Base-by-base conservation (phyloP, 2,888 invertebrate species). In the Pterostichus niger region DNA sequence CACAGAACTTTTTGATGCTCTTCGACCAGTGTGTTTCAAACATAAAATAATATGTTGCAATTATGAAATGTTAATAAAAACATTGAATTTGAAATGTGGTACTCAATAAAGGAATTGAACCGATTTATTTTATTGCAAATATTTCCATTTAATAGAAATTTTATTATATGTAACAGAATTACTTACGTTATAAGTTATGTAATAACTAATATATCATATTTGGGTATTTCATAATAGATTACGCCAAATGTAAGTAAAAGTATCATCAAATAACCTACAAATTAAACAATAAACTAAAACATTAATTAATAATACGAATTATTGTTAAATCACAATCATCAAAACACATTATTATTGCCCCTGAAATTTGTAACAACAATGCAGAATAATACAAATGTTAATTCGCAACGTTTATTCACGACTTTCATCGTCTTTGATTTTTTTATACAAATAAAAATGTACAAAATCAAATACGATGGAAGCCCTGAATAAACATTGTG, bases 71-170 rank as follows among this genome's bases (percentile, higher is more conserved):
- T 40, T 31, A 33, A 64, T 64, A 6, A 64, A 44, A 71, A 71
- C 68, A 71, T 64, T 40, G 2, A 35, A 71, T 24, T 40, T 44
- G 9, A 71, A 71, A 44, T 71, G 17, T 71, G 44, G 68, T 71
- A 71, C 17, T 71, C 68, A 71, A 44, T 71, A 71, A 40, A 71
- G 10, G 40, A 71, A 61, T 71, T 71, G 40, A 71, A 71, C 68
- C 44, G 68, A 46, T 71, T 64, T 64, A 64, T 64, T 71, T 71
- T 44, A 71, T 71, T 71, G 44, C 68, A 71, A 71, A 40, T 71
- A 71, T 71, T 71, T 71, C 68, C 68, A 71, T 71, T 71, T 71
- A 71, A 71, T 71, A 71, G 68, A 71, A 71, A 71, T 71, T 49
- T 44, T 71, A 71, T 71, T 71, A 71, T 17, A 40, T 71, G 68